Evolutionary conservation across 2,888 invertebrate genomes (phyloP), one percentile per base, ranked within the genome.

Genomic region (Stenolophus ochropezus): DNA sequence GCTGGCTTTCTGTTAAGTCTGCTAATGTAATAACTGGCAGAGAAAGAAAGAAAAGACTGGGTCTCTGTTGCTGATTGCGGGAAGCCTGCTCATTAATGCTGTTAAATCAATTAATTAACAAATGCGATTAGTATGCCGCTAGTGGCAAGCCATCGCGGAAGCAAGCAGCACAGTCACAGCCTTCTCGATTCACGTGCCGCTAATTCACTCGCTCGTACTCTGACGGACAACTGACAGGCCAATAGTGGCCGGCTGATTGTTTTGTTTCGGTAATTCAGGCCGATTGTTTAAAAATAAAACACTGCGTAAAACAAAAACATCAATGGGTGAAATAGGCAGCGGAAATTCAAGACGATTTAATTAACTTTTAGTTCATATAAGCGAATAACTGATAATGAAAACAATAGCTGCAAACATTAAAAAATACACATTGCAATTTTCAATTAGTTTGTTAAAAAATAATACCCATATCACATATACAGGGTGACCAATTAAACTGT

Each of bases 71-170:
- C 11, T 4, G 71, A 71, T 42, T 42, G 71, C 18, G 47, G 47
- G 71, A 71, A 71, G 71, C 71, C 42, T 42, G 33, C 71, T 71
- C 42, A 71, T 42, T 71, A 71, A 71, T 71, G 47, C 71, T 20
- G 20, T 71, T 71, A 71, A 42, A 71, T 71, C 71, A 71, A 71
- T 71, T 71, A 71, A 71, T 71, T 71, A 71, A 71, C 71, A 71
- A 71, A 71, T 42, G 69, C 71, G 71, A 71, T 71, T 71, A 71
- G 42, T 11, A 42, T 42, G 5, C 33, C 33, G 33, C 33, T 42
- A 42, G 11, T 42, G 33, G 1, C 33, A 42, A 25, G n/a, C 5
- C 20, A 58, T 14, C 23, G 61, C 61, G 61, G 61, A 61, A 61
- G 25, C 25, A 61, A 20, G n/a, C n/a, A 56, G 20, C 21, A 25